Conservation (phyloP, 1,140 invertebrate species). For the Pseudoatta argentina region DNA sequence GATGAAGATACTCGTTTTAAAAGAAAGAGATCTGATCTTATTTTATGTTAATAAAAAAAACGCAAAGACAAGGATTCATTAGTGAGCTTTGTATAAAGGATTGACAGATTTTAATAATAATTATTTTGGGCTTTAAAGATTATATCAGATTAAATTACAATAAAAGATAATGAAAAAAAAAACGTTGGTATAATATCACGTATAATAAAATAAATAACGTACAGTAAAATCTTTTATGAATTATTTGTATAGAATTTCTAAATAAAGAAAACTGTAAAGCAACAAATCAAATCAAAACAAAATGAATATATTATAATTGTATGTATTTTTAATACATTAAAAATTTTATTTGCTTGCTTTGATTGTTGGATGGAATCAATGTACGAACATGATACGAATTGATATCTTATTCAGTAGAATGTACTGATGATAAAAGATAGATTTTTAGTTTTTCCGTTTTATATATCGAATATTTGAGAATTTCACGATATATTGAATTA, state of each 20-base stretch:
- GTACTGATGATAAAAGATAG: neutral
- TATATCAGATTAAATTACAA: neutral
- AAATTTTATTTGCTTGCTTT: neutral
- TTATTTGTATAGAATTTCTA: neutral
- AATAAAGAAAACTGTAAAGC: neutral
- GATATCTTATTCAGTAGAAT: neutral
- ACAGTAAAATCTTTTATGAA: neutral
- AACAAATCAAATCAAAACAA: conserved; percentile 4
- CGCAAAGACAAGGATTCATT: neutral
- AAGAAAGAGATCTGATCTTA: neutral
- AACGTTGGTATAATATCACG: too few species aligned
- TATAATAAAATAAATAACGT: neutral
- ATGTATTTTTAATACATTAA: neutral
- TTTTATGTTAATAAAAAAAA: conserved; percentile 1
- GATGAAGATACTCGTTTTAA: neutral
- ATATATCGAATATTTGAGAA: neutral
- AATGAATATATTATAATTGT: neutral
- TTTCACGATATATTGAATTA: neutral
- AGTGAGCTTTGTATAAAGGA: neutral
- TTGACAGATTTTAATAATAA: neutral
- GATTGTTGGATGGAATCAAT: neutral
- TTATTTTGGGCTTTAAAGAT: neutral
- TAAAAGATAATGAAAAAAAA: conserved; percentile 13
- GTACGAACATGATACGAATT: too few species aligned
- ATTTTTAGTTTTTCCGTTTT: neutral